Evolutionary conservation across 2,113 vertebrate genomes (phyloP).

Genomic region (Upupa epops): DNA sequence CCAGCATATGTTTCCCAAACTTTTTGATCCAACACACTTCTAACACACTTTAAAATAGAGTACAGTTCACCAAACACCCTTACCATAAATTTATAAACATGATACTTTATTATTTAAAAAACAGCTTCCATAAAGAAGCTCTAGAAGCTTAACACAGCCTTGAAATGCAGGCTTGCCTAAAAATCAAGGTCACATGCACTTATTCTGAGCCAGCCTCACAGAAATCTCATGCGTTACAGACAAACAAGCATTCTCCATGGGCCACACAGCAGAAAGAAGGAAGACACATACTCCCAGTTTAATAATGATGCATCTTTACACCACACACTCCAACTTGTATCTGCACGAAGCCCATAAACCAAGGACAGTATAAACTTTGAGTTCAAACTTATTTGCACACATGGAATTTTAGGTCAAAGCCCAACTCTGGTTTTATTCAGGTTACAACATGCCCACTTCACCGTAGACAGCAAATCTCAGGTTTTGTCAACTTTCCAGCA

Average conservation of each 20-base stretch:
- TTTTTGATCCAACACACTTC: neutral
- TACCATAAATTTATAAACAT: neutral
- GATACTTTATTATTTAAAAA: neutral
- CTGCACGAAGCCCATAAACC: neutral
- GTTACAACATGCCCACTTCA: constrained; percentile 35
- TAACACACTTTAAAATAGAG: neutral
- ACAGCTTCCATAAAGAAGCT: neutral
- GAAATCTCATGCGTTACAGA: neutral
- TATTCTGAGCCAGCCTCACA: neutral
- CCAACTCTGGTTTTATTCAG: constrained; percentile 4
- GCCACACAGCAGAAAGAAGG: neutral
- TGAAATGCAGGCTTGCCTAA: neutral
- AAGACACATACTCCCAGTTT: neutral
- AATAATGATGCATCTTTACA: neutral
- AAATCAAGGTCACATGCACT: constrained; percentile 15
- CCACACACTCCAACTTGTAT: neutral
- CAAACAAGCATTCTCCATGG: neutral
- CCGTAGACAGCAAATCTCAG: constrained; percentile 26
- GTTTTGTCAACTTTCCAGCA: constrained; percentile 56
- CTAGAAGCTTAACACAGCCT: neutral
- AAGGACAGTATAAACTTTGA: neutral
- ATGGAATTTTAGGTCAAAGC: constrained; percentile 37
- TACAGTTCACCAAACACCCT: neutral
- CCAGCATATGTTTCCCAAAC: neutral
- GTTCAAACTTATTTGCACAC: neutral